These are phyloP conservation scores for Virgularia gustaviana DNA, from an alignment of 92 coral and sea anemone genomes.

Conservation along the genomic window DNA sequence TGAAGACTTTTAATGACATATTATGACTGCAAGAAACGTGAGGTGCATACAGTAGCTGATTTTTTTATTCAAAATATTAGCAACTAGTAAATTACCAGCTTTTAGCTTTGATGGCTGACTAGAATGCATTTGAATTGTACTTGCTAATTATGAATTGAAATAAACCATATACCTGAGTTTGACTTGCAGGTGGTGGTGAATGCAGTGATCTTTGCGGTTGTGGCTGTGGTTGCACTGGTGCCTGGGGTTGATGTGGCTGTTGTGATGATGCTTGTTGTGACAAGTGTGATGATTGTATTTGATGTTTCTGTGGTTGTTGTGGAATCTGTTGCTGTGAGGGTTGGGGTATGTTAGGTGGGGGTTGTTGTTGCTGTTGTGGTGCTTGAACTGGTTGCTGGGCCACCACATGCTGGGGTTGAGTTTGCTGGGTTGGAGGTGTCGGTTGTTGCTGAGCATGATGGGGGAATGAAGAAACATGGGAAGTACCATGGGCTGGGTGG, in stretches of 20 bases:
- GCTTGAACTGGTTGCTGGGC: too few species aligned
- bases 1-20: too few species aligned
- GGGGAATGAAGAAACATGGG: constrained; percentile 9
- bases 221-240: constrained; percentile 49
- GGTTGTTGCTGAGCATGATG: constrained; percentile 10
- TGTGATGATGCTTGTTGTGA: constrained; percentile 41
- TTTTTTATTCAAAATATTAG: too few species aligned
- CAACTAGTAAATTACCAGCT: too few species aligned
- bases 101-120: too few species aligned
- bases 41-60: too few species aligned
- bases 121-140: too few species aligned
- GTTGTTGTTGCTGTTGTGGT: constrained; percentile 56
- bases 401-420: constrained; percentile 9
- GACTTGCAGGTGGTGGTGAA: constrained; percentile 74
- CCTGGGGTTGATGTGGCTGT: constrained; percentile 51
- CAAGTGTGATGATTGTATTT: constrained; percentile 54
- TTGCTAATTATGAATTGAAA: too few species aligned
- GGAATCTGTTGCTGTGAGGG: constrained; percentile 15
- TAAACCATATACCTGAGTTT: constrained; percentile 84
- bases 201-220: constrained; percentile 68
- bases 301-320: constrained; percentile 16
- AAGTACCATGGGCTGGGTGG: constrained; percentile 2
- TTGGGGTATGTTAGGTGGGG: constrained; percentile 36
- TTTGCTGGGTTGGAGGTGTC: constrained; percentile 8
- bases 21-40: too few species aligned